phyloP scores from a whole-genome alignment of 2,113 vertebrate genomes.

The Heloderma charlesbogerti region DNA sequence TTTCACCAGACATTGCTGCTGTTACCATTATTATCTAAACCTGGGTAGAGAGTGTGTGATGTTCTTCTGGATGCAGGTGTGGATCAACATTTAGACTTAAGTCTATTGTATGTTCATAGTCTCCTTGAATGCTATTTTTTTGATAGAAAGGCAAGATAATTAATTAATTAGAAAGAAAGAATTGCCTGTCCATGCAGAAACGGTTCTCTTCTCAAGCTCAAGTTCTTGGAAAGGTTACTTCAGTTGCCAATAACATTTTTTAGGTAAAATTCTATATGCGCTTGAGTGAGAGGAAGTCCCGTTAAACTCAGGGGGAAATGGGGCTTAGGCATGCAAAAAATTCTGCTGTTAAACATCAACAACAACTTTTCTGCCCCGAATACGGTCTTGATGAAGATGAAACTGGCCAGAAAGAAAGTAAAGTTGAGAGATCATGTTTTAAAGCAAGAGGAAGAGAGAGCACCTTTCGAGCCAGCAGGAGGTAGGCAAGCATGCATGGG shows the following conservation, averaged over 20 bases:
- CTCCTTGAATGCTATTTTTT: no score
- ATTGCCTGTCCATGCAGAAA: background rate
- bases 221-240: background rate
- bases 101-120: background rate
- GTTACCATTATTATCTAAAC: background rate
- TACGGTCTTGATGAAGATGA: no score
- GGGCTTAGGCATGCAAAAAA: background rate
- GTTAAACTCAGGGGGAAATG: background rate
- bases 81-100: background rate
- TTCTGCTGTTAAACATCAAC: background rate
- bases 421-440: background rate
- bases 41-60: background rate
- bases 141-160: no score
- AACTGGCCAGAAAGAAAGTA: background rate
- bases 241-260: background rate
- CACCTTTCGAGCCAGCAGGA: background rate
- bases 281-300: background rate
- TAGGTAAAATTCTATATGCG: background rate
- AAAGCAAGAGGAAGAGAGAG: background rate
- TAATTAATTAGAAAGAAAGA: background rate
- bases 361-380: background rate
- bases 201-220: background rate
- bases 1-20: background rate
- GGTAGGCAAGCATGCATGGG: background rate
- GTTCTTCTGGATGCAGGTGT: background rate